phyloP scores from a whole-genome alignment of 2,888 invertebrate genomes.

The Macrosoma leucophasiata region DNA sequence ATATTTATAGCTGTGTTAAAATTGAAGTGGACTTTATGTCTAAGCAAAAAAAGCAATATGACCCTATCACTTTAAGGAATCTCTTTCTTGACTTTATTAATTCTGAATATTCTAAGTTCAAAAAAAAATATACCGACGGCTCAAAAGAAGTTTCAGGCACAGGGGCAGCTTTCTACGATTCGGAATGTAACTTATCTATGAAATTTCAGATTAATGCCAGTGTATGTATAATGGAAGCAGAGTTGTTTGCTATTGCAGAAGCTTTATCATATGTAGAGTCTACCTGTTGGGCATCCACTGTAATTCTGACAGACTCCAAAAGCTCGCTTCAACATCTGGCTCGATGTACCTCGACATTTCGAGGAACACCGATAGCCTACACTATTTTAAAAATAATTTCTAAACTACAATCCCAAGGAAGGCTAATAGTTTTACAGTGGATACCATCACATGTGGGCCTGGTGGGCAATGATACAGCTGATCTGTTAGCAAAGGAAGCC shows the following conservation, averaged over 20 bases:
- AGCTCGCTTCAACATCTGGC: conserved; percentile 18
- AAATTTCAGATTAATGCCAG: conserved; percentile 12
- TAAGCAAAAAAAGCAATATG: too few species aligned
- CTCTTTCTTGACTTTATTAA: background rate
- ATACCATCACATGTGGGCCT: too few species aligned
- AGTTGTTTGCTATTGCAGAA: conserved; percentile 17
- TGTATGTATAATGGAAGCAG: conserved; percentile 17
- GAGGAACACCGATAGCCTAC: conserved; percentile 19
- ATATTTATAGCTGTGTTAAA: too few species aligned
- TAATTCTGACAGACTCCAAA: conserved; percentile 17
- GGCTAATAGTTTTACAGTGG: too few species aligned
- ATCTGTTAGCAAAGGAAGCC: too few species aligned
- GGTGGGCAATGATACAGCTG: too few species aligned
- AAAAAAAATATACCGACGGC: conserved; percentile 10
- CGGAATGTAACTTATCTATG: background rate
- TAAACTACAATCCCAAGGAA: too few species aligned
- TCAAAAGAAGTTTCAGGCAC: conserved; percentile 1
- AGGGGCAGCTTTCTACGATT: conserved; percentile 15
- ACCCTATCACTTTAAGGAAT: background rate
- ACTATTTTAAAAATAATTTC: background rate
- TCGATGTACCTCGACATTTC: conserved; percentile 20
- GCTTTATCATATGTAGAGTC: conserved; percentile 12
- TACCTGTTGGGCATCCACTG: conserved; percentile 4
- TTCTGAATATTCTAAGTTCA: conserved; percentile 1
- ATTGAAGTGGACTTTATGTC: too few species aligned